Percentiles rank a stretch among this genome's conserved stretches.
Evolutionary conservation across 2,797 vertebrate species (phyloP).

Genomic region (Mionectes olivaceus): DNA sequence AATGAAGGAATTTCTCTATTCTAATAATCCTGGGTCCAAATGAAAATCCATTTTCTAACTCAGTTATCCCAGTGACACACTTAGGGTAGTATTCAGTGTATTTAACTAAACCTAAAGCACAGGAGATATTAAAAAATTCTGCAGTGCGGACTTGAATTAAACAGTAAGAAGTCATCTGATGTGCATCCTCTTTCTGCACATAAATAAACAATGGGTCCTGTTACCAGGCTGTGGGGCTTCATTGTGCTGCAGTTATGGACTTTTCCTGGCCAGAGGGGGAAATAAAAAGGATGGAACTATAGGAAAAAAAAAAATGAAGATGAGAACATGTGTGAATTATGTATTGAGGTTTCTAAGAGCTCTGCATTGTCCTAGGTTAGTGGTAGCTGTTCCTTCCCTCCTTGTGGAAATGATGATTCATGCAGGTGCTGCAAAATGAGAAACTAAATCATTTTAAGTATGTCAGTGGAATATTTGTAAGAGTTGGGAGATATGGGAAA

Average conservation of each 20-base stretch:
- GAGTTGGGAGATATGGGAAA: not conserved
- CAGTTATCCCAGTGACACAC: not conserved
- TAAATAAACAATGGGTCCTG: conserved; percentile 21
- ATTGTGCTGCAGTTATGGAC: not conserved
- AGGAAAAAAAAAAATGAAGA: not conserved
- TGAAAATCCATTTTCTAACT: not conserved
- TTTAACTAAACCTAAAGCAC: not conserved
- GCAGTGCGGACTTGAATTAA: not conserved
- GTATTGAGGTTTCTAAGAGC: conserved; percentile 5
- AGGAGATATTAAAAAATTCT: not conserved
- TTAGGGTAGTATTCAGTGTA: not conserved
- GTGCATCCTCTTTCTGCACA: not conserved
- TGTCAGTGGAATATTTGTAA: not conserved
- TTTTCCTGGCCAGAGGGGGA: not conserved
- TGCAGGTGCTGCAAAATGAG: not conserved
- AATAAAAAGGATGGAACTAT: not conserved
- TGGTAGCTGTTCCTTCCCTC: not conserved
- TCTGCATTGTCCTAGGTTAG: not conserved
- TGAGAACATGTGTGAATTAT: conserved; percentile 37
- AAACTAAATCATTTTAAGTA: not conserved
- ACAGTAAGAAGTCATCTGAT: not conserved
- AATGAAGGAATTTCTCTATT: not conserved
- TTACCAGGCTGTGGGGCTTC: conserved; percentile 11
- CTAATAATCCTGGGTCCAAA: not conserved
- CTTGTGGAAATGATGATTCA: not conserved